phyloP scores from a whole-genome alignment of 2,888 invertebrate genomes.

The Diadegma fenestrale region DNA sequence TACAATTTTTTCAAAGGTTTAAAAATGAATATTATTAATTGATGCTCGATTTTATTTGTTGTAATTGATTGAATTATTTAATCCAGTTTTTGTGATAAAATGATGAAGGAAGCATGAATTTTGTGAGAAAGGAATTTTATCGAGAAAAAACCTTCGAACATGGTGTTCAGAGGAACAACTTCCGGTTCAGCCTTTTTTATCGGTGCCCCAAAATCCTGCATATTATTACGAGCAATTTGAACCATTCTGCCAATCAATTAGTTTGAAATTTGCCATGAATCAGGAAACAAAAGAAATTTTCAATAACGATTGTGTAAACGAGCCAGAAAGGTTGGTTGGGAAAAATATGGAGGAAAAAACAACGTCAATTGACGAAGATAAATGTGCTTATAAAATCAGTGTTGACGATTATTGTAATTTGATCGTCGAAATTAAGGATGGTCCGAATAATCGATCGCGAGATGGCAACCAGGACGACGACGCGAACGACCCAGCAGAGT shows the following conservation, averaged over 20 bases:
- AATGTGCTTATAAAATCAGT: constrained; percentile 20
- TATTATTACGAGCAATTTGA: constrained; percentile 13
- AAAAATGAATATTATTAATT: no score
- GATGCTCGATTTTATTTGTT: no score
- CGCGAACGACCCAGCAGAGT: background rate
- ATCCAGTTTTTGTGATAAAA: no score
- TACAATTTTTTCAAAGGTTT: no score
- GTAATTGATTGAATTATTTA: no score
- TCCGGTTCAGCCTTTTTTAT: constrained; percentile 58
- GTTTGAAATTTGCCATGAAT: constrained; percentile 9
- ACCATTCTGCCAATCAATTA: background rate
- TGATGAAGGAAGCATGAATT: background rate
- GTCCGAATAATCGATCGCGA: background rate
- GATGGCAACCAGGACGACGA: background rate
- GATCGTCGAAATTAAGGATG: constrained; percentile 36
- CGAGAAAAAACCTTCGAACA: constrained; percentile 73
- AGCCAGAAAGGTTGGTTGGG: background rate
- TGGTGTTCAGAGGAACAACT: constrained; percentile 72
- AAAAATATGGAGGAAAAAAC: constrained; percentile 38
- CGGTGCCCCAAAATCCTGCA: constrained; percentile 56
- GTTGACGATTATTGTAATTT: constrained; percentile 63
- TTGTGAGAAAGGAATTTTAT: background rate
- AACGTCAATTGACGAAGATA: background rate
- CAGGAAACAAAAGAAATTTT: constrained; percentile 6
- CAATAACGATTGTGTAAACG: background rate